Evolutionary conservation across 1,140 invertebrate species (phyloP).

Genomic region (Frieseomelitta varia): DNA sequence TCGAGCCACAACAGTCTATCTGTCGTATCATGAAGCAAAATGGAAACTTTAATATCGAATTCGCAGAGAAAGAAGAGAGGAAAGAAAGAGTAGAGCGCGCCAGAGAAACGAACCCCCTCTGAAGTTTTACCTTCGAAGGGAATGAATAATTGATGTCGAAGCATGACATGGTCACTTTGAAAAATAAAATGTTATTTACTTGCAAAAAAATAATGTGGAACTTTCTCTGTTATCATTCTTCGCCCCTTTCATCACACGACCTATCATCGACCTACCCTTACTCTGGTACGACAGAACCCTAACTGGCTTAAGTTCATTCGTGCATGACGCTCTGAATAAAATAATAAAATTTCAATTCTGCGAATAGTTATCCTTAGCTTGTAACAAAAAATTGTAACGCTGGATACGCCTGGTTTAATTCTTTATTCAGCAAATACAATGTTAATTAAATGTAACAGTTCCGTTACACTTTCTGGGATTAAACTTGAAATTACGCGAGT

Average conservation of each 20-base stretch:
- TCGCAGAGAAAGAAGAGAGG: background rate
- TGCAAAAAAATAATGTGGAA: slow-evolving; percentile 25
- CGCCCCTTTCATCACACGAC: slow-evolving; percentile 17
- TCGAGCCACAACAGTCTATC: too few relatives aligned
- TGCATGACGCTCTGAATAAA: slow-evolving; percentile 37
- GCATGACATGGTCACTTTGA: slow-evolving; percentile 31
- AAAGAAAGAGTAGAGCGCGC: too few relatives aligned
- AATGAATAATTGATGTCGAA: slow-evolving; percentile 26
- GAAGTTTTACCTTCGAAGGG: background rate
- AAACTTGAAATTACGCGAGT: background rate
- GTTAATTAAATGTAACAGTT: background rate
- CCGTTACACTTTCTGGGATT: background rate
- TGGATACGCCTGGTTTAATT: background rate
- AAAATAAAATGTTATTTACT: slow-evolving; percentile 27
- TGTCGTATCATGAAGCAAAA: background rate
- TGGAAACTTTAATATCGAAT: background rate
- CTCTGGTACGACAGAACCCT: slow-evolving; percentile 23
- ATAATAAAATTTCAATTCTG: slow-evolving; percentile 23
- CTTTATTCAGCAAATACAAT: background rate
- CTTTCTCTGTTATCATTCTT: slow-evolving; percentile 36
- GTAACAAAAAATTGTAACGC: too few relatives aligned
- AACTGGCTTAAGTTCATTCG: slow-evolving; percentile 46
- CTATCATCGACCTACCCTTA: slow-evolving; percentile 60
- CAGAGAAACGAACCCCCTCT: too few relatives aligned
- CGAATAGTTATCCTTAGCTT: background rate